Base-by-base conservation (phyloP, 2,113 vertebrate species). In the Microtus pennsylvanicus region DNA sequence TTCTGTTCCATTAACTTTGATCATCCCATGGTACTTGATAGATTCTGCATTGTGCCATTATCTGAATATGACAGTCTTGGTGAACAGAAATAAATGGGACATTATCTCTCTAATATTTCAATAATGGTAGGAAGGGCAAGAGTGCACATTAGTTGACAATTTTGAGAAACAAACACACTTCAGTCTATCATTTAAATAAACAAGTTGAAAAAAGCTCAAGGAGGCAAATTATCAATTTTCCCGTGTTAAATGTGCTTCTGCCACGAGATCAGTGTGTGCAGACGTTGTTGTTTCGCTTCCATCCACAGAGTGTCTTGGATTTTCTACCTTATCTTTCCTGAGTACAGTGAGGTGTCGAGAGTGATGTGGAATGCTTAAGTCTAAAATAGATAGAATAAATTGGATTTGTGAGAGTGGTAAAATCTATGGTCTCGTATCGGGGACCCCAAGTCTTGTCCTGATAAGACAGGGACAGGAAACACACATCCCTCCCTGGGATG, bases 1-100 rank as follows among this genome's bases (percentile, higher is more conserved):
- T 92, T 96, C 97, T 96, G 81, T 96, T 97, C 92, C 93, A 96
- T 96, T 97, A 98, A 97, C 87, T 93, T 97, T 97, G 92, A 96
- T 94, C 95, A 77, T 97, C 83, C 97, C 86, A 45, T 83, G 50
- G 92, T 21, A 95, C 63, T 94, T 94, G 85, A 96, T 95, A 94
- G 96, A 98, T 97, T 94, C 92, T 96, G 77, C 97, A 90, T 96
- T 92, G 67, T 89, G 77, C 76, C 92, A 92, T 95, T 95, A 81
- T 76, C 81, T 94, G 81, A 93, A 82, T 89, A 72, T 72, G 85
- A 97, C 80, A 83, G 77, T 77, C 72, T 94, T 81, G 93, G 81
- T 90, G 94, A 94, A 87, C 24, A 94, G 63, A 94, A 93, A 42
- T 65, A 94, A 97, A 81, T 95, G 88, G 82, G 86, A 94, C 28